Base-by-base conservation (phyloP, 2,888 invertebrate genomes). In the Lepetodrilus schrolli region DNA sequence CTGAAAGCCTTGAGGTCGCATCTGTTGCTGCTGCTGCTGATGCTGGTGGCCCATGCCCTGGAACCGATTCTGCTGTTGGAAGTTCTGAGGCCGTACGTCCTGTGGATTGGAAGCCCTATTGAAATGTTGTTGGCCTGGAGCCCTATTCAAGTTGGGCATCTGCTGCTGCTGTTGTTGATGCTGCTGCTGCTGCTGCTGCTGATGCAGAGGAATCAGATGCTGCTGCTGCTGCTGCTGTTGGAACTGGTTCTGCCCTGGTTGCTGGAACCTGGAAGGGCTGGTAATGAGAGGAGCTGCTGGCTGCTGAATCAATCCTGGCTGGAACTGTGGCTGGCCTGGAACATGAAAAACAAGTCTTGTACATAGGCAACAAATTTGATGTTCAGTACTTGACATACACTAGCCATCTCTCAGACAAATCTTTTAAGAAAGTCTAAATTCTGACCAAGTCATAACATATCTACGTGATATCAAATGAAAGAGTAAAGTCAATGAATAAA, bases 141-240 rank as follows among this genome's bases (percentile, higher is more conserved):
- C 58, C 10, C 58, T 13, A 17, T 43, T 43, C 4, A 43, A 43
- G 43, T 17, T 13, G 43, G 13, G 43, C 0, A 43, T 58, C 17
- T 58, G 51, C 26, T 51, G 51, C 7, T 51, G 58, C 34, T 58
- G 58, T 10, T 30, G 58, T n/a, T 58, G 58, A n/a, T 58, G 58
- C 17, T 58, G 58, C n/a, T 51, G 58, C 34, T 58, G 58, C n/a
- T 30, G 58, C 13, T 58, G 58, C 17, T 58, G 58, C 17, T 58
- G 58, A 30, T 26, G 58, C 1, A 17, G 26, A 43, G 43, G 43
- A 2, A 4, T 1, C 43, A 43, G 1, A 13, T 3, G 43, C 43
- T 43, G 43, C 7, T 17, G 58, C 34, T 58, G 58, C 4, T 51
- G 51, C 8, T 51, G 51, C 51, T 58, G 30, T 8, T 26, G 30